phyloP scores from a whole-genome alignment of 1,140 invertebrate genomes.

The Orussus abietinus region DNA sequence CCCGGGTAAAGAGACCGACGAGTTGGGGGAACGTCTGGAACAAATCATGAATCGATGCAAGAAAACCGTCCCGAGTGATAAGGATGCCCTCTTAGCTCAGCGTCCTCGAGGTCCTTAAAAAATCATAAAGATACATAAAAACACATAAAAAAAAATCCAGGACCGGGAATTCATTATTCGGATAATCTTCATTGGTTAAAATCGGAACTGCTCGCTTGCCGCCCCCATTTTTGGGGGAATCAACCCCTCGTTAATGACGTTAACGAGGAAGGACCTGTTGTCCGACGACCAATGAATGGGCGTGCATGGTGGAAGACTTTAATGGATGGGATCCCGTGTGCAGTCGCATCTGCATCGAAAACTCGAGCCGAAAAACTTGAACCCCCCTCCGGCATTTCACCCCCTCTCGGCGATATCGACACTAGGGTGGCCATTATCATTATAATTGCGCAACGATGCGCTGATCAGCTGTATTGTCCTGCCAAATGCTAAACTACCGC shows the following conservation, averaged over 20 bases:
- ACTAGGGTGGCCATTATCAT: conserved; percentile 44
- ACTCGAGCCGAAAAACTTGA: conserved; percentile 30
- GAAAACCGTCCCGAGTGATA: too few species aligned
- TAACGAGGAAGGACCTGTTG: conserved; percentile 45
- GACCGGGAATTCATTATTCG: too few species aligned
- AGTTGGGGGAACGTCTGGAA: conserved; percentile 13
- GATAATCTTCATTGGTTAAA: too few species aligned
- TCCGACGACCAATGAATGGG: conserved; percentile 33
- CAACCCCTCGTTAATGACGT: conserved; percentile 39
- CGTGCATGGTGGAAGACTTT: conserved; percentile 14
- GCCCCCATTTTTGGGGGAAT: conserved; percentile 17
- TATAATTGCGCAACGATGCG: conserved; percentile 48
- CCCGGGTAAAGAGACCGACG: not conserved
- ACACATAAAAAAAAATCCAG: too few species aligned
- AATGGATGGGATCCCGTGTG: too few species aligned
- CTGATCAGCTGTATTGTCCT: conserved; percentile 48
- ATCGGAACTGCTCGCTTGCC: too few species aligned
- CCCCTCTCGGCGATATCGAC: conserved; percentile 22
- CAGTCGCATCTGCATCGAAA: conserved; percentile 6
- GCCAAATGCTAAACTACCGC: conserved; percentile 45
- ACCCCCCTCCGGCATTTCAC: conserved; percentile 28
- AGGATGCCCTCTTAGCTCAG: too few species aligned
- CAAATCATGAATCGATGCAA: conserved; percentile 32
- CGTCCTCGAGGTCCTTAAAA: too few species aligned
- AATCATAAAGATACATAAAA: too few species aligned